Conservation (phyloP, 2,113 vertebrate genomes). For the Labeo catla region DNA sequence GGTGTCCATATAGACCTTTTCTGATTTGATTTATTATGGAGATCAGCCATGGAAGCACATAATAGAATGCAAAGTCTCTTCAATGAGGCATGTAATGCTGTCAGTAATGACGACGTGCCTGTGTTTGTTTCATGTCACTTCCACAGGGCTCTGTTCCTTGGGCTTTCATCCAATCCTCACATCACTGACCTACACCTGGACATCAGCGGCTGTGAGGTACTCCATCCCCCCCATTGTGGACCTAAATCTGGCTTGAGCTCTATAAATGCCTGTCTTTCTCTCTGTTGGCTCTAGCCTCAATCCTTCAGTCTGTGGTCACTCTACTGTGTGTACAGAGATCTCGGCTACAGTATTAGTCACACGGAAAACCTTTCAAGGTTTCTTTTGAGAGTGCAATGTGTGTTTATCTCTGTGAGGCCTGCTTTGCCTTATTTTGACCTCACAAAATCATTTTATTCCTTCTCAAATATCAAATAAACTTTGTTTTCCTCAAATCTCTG, state of each 20-base stretch:
- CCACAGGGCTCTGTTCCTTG: conserved; percentile 84
- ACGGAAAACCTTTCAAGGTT: neutral
- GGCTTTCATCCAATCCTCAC: conserved; percentile 87
- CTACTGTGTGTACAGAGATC: conserved; percentile 6
- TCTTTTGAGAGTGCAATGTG: neutral
- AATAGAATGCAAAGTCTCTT: neutral
- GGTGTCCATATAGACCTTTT: conserved; percentile 19
- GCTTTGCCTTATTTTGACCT: conserved; percentile 1
- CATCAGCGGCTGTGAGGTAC: conserved; percentile 89
- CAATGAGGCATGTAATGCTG: neutral
- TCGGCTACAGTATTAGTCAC: neutral
- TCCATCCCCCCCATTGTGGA: conserved; percentile 3
- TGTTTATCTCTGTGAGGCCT: neutral
- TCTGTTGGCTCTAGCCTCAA: conserved; percentile 2
- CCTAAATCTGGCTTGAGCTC: conserved; percentile 23
- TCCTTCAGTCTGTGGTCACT: neutral
- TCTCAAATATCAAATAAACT: neutral
- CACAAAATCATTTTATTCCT: neutral
- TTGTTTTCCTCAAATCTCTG: neutral
- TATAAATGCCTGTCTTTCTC: conserved; percentile 29
- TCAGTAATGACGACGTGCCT: neutral
- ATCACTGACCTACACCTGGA: conserved; percentile 87
- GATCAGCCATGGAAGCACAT: conserved; percentile 13
- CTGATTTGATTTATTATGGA: conserved; percentile 42
- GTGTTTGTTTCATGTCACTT: conserved; percentile 50